A percentile compares a stretch with the other conserved stretches of the same genome.
These are phyloP conservation scores for Campopleginae sp. DNA, from an alignment of 2,888 invertebrate genomes.

Conservation along the genomic window DNA sequence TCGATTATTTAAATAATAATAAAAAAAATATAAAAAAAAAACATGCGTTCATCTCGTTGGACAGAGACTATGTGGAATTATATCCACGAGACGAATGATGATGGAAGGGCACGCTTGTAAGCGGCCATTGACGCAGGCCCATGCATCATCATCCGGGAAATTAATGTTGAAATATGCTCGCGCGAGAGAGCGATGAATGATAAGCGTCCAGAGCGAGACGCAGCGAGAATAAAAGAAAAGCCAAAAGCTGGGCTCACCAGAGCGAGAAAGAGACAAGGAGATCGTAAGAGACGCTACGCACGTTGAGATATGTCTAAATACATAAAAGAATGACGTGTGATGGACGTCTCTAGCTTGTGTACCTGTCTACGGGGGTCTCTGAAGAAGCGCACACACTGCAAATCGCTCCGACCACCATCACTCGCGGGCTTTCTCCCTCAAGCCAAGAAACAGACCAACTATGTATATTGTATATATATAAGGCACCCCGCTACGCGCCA, in stretches of 20 bases:
- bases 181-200: conserved; percentile 71
- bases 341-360: conserved; percentile 82
- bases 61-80: background rate
- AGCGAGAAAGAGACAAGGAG: conserved; percentile 61
- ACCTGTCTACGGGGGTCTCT: conserved; percentile 80
- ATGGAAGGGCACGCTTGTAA: conserved; percentile 77
- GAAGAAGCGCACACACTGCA: conserved; percentile 56
- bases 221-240: conserved; percentile 44
- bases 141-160: conserved; percentile 81
- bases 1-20: conserved; percentile 70
- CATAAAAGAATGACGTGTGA: conserved; percentile 82
- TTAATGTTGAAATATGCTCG: conserved; percentile 79
- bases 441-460: conserved; percentile 22
- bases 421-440: conserved; percentile 54
- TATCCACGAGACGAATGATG: conserved; percentile 70
- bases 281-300: conserved; percentile 57
- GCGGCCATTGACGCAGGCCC: conserved; percentile 73
- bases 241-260: conserved; percentile 45
- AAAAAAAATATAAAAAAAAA: conserved; percentile 50
- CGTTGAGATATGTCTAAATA: conserved; percentile 83
- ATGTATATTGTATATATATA: background rate
- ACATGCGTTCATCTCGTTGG: conserved; percentile 20
- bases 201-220: conserved; percentile 63
- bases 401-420: conserved; percentile 30
- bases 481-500: conserved; percentile 82